Conservation (phyloP, 2,113 vertebrate species). For the Lycaon pictus region DNA sequence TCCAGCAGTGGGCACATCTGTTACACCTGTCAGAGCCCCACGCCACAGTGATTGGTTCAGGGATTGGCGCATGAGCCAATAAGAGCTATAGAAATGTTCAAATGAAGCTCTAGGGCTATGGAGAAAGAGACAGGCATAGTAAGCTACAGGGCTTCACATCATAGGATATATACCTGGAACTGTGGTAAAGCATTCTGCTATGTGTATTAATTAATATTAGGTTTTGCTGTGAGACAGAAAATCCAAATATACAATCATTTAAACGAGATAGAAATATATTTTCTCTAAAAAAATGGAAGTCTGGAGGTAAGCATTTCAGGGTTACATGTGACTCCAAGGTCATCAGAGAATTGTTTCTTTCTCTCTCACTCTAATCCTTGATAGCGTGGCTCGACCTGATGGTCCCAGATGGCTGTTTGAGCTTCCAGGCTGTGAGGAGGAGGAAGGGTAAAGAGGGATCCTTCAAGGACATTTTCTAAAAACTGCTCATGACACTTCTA, state of each 20-base stretch:
- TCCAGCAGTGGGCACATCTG: neutral
- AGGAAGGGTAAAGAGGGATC: neutral
- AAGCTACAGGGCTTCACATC: neutral
- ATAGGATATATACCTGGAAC: neutral
- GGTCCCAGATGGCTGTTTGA: neutral
- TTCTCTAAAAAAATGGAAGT: neutral
- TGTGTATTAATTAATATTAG: neutral
- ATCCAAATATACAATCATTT: neutral
- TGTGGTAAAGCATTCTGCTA: neutral
- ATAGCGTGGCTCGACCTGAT: neutral
- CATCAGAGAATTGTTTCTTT: neutral
- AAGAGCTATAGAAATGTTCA: neutral
- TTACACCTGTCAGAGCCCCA: neutral
- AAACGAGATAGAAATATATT: neutral
- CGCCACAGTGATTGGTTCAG: neutral
- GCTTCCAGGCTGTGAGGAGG: neutral
- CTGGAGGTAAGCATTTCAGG: neutral
- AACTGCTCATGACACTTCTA: neutral
- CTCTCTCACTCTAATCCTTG: neutral
- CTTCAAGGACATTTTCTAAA: conserved; percentile 41
- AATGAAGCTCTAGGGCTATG: neutral
- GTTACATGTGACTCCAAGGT: neutral
- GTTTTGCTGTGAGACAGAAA: neutral
- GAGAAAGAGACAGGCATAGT: neutral
- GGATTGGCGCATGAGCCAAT: neutral